phyloP scores from a whole-genome alignment of 1,140 invertebrate species.

The Macrobrachium nipponense region DNA sequence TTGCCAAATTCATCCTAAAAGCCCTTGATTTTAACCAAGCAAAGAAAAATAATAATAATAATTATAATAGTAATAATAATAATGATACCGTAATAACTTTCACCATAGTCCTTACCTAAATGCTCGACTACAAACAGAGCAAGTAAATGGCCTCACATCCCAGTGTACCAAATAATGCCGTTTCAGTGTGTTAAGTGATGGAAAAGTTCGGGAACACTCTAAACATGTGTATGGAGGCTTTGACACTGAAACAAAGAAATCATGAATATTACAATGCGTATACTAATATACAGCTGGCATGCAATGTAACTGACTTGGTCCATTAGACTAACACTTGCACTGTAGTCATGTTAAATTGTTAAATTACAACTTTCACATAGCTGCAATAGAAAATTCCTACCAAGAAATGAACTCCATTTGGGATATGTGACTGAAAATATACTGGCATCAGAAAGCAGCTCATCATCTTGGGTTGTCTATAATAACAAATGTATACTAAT shows the following conservation, averaged over 20 bases:
- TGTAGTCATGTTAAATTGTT: no score
- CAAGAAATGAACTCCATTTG: no score
- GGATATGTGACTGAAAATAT: no score
- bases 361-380: no score
- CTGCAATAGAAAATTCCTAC: no score
- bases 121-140: neutral
- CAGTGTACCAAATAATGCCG: slow-evolving; percentile 24
- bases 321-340: no score
- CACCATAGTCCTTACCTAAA: slow-evolving; percentile 13
- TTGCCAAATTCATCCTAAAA: no score
- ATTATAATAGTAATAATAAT: neutral
- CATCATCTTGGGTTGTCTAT: no score
- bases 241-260: neutral
- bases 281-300: no score
- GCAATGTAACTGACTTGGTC: no score
- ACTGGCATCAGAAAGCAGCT: no score
- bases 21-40: neutral
- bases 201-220: slow-evolving; percentile 13
- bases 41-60: neutral
- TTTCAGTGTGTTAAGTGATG: slow-evolving; percentile 18
- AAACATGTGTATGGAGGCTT: slow-evolving; percentile 10
- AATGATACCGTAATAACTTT: neutral
- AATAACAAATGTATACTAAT: no score
- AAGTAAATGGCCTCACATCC: slow-evolving; percentile 24
- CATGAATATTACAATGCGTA: neutral